Conservation (phyloP, 1,140 invertebrate genomes). For the Tetramorium parvispinum region DNA sequence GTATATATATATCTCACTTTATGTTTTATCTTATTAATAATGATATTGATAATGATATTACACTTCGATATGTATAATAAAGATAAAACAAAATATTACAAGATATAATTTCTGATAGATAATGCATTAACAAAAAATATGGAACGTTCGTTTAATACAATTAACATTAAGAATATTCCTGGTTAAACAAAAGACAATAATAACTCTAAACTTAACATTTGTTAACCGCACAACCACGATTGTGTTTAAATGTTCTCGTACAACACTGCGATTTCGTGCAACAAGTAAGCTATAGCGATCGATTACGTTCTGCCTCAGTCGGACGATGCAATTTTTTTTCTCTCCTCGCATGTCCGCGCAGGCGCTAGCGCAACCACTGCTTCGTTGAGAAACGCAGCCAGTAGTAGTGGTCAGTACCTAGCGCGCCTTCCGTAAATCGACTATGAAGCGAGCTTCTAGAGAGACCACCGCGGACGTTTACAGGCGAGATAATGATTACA, state of each 20-base stretch:
- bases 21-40: slow-evolving; percentile 17
- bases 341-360: slow-evolving; percentile 5
- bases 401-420: not conserved
- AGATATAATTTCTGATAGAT: not conserved
- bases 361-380: not conserved
- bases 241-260: not conserved
- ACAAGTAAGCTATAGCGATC: slow-evolving; percentile 30
- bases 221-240: not conserved
- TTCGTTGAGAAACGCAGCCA: not conserved
- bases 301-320: slow-evolving; percentile 19
- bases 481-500: slow-evolving; percentile 41
- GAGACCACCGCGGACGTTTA: not conserved
- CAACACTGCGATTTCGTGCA: slow-evolving; percentile 1
- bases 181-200: not conserved
- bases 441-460: not conserved
- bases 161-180: not conserved
- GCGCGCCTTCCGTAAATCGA: not conserved
- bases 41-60: not conserved
- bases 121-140: not conserved
- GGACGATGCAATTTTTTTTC: not conserved
- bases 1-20: not conserved
- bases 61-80: not conserved
- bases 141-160: not conserved
- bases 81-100: not conserved
- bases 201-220: not conserved